phyloP scores from a whole-genome alignment of 2,113 vertebrate genomes.

The Illadopsis cleaveri region DNA sequence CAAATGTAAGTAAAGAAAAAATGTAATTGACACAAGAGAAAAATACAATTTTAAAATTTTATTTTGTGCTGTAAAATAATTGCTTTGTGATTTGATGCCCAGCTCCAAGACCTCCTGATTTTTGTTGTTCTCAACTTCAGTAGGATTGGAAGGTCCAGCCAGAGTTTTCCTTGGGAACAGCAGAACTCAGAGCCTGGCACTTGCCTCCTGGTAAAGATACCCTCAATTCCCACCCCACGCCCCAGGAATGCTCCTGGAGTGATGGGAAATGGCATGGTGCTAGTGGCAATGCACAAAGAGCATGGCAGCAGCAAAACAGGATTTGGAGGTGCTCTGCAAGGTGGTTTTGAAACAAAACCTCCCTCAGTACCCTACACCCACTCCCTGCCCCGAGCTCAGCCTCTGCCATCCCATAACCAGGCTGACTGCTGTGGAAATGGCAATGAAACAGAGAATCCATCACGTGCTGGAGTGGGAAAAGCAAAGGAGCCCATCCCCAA shows the following conservation, averaged over 20 bases:
- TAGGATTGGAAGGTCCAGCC: not conserved
- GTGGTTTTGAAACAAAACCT: not conserved
- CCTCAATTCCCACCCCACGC: not conserved
- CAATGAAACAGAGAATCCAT: not conserved
- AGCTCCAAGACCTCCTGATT: not conserved
- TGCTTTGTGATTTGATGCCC: not conserved
- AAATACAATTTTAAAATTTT: not conserved
- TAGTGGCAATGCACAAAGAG: rapidly evolving
- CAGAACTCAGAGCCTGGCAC: rapidly evolving
- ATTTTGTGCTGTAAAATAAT: not conserved
- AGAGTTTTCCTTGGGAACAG: not conserved
- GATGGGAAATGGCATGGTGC: not conserved
- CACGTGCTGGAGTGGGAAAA: rapidly evolving
- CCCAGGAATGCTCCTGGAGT: not conserved
- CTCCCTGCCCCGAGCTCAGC: rapidly evolving
- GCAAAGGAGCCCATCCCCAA: not conserved
- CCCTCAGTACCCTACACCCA: not conserved
- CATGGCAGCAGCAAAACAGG: not conserved
- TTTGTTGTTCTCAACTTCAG: not conserved
- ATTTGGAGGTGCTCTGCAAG: not conserved
- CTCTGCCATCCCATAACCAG: not conserved
- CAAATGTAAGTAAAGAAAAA: not conserved
- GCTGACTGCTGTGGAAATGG: not conserved
- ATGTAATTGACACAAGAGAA: not conserved
- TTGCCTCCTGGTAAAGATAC: not conserved